A percentile compares a stretch with the other conserved stretches of the same genome.
These are phyloP conservation scores for Zootermopsis nevadensis DNA, from an alignment of 2,888 invertebrate genomes.

Conservation along the genomic window DNA sequence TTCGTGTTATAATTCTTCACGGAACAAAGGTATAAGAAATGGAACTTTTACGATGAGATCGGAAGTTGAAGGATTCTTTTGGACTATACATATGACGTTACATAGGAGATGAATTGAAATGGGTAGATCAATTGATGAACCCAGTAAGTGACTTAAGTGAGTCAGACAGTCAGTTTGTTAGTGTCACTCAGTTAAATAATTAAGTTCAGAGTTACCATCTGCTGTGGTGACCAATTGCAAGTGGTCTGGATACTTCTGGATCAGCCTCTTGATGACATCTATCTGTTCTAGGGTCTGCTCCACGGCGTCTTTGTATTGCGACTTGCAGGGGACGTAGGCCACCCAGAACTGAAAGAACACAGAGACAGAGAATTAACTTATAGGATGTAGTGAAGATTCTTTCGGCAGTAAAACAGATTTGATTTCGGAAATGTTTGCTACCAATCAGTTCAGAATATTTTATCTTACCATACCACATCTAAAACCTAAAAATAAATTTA, in stretches of 20 bases:
- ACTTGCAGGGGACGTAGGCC: conserved; percentile 61
- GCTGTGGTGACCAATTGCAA: conserved; percentile 55
- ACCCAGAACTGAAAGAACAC: conserved; percentile 63
- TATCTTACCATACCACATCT: not conserved
- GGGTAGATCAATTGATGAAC: too few species aligned
- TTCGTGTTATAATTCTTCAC: too few species aligned
- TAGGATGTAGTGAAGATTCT: not conserved
- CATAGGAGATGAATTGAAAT: too few species aligned
- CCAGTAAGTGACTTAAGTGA: too few species aligned
- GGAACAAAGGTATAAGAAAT: too few species aligned
- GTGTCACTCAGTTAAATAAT: too few species aligned
- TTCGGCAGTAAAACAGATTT: not conserved
- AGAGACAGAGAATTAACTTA: not conserved
- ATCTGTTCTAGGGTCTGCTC: conserved; percentile 63
- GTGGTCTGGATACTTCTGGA: conserved; percentile 57
- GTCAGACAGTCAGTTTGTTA: too few species aligned
- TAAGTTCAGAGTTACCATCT: conserved; percentile 54
- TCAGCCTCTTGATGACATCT: conserved; percentile 63
- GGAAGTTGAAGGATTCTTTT: too few species aligned
- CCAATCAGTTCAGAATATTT: not conserved
- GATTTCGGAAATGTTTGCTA: not conserved
- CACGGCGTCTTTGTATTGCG: conserved; percentile 63
- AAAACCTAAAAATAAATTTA: too few species aligned
- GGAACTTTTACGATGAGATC: too few species aligned
- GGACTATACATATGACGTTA: too few species aligned